Percentiles rank a stretch among this genome's conserved stretches.
phyloP scores from a whole-genome alignment of 2,888 invertebrate species.

The Macrophya annulata region DNA sequence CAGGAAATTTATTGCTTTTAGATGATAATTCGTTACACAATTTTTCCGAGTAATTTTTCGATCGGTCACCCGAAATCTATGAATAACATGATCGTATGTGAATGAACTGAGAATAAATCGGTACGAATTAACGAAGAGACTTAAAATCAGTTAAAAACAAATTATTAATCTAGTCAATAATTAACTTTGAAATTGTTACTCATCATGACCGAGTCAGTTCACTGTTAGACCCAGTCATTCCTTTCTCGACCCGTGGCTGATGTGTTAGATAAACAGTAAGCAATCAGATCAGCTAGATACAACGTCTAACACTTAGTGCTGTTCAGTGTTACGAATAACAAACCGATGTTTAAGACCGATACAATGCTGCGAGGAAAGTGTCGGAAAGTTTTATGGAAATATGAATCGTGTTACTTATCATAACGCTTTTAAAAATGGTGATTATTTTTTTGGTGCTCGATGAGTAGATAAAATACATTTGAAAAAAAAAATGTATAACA shows the following conservation, averaged over 20 bases:
- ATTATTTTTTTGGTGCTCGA: neutral
- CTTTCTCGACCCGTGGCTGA: neutral
- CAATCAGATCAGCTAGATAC: constrained; percentile 19
- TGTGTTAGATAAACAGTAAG: constrained; percentile 11
- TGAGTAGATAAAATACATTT: neutral
- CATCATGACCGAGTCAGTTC: neutral
- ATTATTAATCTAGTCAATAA: neutral
- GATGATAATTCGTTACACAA: constrained; percentile 23
- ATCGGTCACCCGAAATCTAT: neutral
- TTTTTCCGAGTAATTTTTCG: neutral
- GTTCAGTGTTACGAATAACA: neutral
- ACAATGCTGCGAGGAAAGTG: constrained; percentile 9
- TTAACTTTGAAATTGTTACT: constrained; percentile 11
- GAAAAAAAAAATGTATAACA: neutral
- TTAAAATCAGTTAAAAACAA: neutral
- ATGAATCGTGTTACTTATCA: neutral
- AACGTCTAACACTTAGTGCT: constrained; percentile 14
- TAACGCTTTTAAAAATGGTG: constrained; percentile 2
- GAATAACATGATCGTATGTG: neutral
- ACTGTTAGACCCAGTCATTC: neutral
- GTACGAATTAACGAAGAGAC: neutral
- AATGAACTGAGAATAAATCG: neutral
- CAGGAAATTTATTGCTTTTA: constrained; percentile 21
- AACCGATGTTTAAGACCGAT: neutral
- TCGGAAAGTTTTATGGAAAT: neutral